phyloP scores from a whole-genome alignment of 2,888 invertebrate genomes.

The Cyaniris semiargus region DNA sequence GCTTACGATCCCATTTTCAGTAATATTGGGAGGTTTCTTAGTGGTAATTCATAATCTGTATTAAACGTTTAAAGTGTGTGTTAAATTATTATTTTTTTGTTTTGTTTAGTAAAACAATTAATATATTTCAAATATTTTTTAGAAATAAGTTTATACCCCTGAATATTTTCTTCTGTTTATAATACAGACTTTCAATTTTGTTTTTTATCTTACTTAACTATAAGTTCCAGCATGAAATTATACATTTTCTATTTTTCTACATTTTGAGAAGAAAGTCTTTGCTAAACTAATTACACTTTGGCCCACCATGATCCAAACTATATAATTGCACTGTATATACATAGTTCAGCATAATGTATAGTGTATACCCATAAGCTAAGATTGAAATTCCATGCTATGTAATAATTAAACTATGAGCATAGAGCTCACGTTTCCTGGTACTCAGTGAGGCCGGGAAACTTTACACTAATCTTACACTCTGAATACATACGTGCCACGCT shows the following conservation, averaged over 20 bases:
- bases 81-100: too few species aligned
- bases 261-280: neutral
- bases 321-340: neutral
- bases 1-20: neutral
- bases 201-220: neutral
- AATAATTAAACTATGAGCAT: constrained; percentile 30
- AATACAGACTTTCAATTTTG: neutral
- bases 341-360: neutral
- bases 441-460: constrained; percentile 51
- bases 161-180: too few species aligned
- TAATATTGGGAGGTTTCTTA: neutral
- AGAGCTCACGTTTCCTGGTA: constrained; percentile 14
- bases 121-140: too few species aligned
- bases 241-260: too few species aligned
- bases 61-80: neutral
- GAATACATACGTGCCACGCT: constrained; percentile 59
- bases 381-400: constrained; percentile 27
- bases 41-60: neutral
- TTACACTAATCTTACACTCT: constrained; percentile 61
- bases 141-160: too few species aligned
- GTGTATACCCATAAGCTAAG: neutral
- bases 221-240: neutral
- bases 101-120: too few species aligned
- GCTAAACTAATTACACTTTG: neutral
- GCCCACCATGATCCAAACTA: neutral